Evolutionary conservation across 2,888 invertebrate genomes (phyloP), one percentile per base, ranked within the genome.

Genomic region (Mythimna loreyi): DNA sequence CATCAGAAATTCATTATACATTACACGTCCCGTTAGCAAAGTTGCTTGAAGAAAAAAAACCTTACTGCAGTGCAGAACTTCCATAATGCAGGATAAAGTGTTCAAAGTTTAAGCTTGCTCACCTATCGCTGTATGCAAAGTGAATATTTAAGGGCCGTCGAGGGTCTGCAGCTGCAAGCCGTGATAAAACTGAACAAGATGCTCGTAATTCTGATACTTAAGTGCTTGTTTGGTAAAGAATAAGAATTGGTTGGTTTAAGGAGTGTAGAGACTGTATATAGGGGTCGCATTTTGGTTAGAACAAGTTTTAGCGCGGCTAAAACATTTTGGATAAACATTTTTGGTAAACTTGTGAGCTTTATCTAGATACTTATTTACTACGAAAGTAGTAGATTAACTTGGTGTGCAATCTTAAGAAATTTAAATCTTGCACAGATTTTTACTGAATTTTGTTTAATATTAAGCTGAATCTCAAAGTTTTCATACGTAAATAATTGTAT

Each of bases 111-210:
- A 85, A 89, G 83, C 86, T 83, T 67, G 83, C 82, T 81, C 87
- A 89, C 88, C 89, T 90, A 88, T 87, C 86, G 84, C 78, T 81
- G 88, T 89, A 91, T 91, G 91, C 92, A 92, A 91, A 92, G 90
- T 92, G 91, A 92, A 92, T 92, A 91, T 92, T 92, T 91, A 91
- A 91, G 88, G 87, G 86, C 81, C 60, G 30, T 25, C 81, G 73
- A 84, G 79, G 85, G 84, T 79, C 25, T 91, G 91, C 91, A 91
- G 90, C 90, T 91, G 91, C 87, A 86, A 74, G 87, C 84, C 73
- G 88, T 89, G 92, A 92, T 92, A 92, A 91, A 92, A 91, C 89
- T 86, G 80, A 80, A 86, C 84, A 87, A 91, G 89, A 89, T 88
- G 89, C 85, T 86, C 90, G 87, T 92, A 91, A 91, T 88, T 91